These are phyloP conservation scores for Lasius fuliginosus DNA, from an alignment of 2,888 invertebrate genomes.

Conservation along the genomic window DNA sequence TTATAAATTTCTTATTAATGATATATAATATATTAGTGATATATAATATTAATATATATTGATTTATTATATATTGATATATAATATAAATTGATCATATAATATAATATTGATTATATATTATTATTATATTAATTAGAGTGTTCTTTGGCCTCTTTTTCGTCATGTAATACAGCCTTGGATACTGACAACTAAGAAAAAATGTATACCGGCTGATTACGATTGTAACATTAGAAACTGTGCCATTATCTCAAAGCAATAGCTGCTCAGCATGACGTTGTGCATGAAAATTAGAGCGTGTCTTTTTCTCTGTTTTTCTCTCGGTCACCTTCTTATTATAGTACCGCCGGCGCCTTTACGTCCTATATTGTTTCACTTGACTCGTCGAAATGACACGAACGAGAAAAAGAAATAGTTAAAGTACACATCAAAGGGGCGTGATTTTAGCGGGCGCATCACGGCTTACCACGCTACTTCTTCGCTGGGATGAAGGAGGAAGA, in stretches of 20 bases:
- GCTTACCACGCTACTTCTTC: constrained; percentile 53
- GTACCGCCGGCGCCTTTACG: neutral
- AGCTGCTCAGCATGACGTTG: neutral
- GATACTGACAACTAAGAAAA: constrained; percentile 60
- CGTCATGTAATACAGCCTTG: neutral
- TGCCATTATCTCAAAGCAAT: constrained; percentile 64
- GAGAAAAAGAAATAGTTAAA: constrained; percentile 68
- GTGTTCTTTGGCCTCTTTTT: neutral
- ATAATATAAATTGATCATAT: neutral
- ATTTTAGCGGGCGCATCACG: constrained; percentile 52
- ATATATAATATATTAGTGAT: no score
- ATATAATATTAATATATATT: no score
- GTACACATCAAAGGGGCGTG: constrained; percentile 68
- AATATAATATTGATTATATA: neutral
- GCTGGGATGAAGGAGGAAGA: constrained; percentile 35
- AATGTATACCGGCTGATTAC: constrained; percentile 70
- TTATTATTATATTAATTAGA: neutral
- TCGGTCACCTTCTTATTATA: neutral
- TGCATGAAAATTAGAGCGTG: constrained; percentile 42
- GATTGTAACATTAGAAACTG: constrained; percentile 71
- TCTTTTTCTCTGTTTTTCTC: neutral
- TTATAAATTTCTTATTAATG: no score
- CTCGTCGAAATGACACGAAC: constrained; percentile 30
- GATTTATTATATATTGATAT: no score
- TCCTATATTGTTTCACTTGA: neutral